Conservation (phyloP, 2,113 vertebrate species). For the Polyodon spathula region DNA sequence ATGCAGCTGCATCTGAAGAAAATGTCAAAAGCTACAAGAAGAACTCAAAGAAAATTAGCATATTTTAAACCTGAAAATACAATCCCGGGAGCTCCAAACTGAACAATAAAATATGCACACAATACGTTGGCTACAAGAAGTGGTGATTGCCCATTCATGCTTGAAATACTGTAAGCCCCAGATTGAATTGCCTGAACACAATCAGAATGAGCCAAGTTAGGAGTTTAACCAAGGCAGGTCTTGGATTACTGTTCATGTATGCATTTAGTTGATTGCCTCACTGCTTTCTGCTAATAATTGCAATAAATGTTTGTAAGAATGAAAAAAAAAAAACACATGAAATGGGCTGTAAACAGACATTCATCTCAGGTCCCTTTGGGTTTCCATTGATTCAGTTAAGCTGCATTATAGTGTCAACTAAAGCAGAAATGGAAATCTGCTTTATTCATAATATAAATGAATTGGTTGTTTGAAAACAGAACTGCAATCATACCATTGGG, state of each 20-base stretch:
- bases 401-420: too few relatives aligned
- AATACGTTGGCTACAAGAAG: neutral
- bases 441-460: too few relatives aligned
- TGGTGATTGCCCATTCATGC: slow-evolving; percentile 4
- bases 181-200: slow-evolving; percentile 17
- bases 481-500: too few relatives aligned
- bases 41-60: slow-evolving; percentile 27
- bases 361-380: neutral
- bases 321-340: neutral
- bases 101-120: neutral
- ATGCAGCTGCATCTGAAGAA: slow-evolving; percentile 26
- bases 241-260: neutral
- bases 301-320: neutral
- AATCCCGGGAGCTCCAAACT: slow-evolving; percentile 15
- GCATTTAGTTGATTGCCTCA: neutral
- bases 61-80: slow-evolving; percentile 29
- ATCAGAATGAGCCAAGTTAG: slow-evolving; percentile 4
- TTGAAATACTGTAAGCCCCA: slow-evolving; percentile 8
- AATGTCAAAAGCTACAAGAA: slow-evolving; percentile 34
- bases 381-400: neutral
- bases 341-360: neutral
- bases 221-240: neutral
- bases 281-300: neutral
- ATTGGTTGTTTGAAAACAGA: too few relatives aligned
- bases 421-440: too few relatives aligned